phyloP scores from a whole-genome alignment of 92 coral and sea anemone species.

The Umimayanthus chanpuru region DNA sequence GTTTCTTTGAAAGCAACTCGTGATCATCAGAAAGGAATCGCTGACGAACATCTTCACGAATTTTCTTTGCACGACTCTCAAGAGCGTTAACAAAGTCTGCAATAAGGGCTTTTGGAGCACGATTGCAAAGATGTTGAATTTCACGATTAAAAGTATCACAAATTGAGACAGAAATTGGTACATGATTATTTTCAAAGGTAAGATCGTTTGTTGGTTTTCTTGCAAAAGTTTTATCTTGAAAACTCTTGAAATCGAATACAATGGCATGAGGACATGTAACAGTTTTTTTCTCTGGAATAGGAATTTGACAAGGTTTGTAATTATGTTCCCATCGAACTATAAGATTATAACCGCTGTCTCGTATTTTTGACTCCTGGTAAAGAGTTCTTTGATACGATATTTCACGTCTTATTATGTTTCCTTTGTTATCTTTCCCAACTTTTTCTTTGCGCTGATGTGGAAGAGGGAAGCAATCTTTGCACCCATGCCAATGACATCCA shows the following conservation, averaged over 20 bases:
- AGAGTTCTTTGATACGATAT: neutral
- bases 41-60: neutral
- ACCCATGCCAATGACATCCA: no score
- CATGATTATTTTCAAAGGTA: neutral
- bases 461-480: neutral
- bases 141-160: neutral
- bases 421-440: neutral
- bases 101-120: neutral
- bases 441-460: neutral
- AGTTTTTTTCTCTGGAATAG: neutral
- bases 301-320: neutral
- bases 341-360: neutral
- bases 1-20: neutral
- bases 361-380: neutral
- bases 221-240: no score
- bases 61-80: no score
- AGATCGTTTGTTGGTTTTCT: neutral
- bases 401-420: neutral
- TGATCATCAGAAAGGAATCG: neutral
- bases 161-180: neutral
- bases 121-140: neutral
- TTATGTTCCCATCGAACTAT: neutral
- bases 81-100: neutral
- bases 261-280: neutral
- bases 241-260: neutral